Conservation (phyloP, 2,888 invertebrate species). For the Clostera curtula region DNA sequence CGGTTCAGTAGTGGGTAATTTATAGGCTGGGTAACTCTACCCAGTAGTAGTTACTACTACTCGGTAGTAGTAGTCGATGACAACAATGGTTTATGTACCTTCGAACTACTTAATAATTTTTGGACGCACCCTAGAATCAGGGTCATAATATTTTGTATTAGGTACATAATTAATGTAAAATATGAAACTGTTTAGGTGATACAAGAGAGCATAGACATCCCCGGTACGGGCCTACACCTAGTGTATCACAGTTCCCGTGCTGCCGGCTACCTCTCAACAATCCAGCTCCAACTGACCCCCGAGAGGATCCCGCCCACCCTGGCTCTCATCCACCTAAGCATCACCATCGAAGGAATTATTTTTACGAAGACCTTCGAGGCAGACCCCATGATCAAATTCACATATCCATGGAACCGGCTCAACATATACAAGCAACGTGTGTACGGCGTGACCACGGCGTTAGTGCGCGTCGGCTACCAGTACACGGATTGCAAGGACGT, state of each 20-base stretch:
- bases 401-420: conserved; percentile 97
- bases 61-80: too few species aligned
- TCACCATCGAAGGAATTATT: conserved; percentile 95
- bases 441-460: conserved; percentile 95
- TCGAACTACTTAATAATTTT: too few species aligned
- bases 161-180: too few species aligned
- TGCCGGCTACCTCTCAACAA: conserved; percentile 94
- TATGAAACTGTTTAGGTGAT: conserved; percentile 86
- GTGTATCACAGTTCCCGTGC: conserved; percentile 97
- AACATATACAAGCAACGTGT: conserved; percentile 98
- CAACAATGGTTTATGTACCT: too few species aligned
- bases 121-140: too few species aligned
- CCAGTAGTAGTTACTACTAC: too few species aligned
- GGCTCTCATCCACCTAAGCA: conserved; percentile 91
- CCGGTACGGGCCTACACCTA: conserved; percentile 95
- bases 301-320: conserved; percentile 86
- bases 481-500: conserved; percentile 93
- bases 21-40: too few species aligned
- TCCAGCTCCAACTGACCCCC: conserved; percentile 92
- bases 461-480: conserved; percentile 97
- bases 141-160: too few species aligned
- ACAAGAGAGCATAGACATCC: conserved; percentile 95
- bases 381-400: conserved; percentile 96
- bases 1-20: too few species aligned
- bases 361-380: conserved; percentile 96